phyloP scores from a whole-genome alignment of 2,113 vertebrate species.

The Numida meleagris region DNA sequence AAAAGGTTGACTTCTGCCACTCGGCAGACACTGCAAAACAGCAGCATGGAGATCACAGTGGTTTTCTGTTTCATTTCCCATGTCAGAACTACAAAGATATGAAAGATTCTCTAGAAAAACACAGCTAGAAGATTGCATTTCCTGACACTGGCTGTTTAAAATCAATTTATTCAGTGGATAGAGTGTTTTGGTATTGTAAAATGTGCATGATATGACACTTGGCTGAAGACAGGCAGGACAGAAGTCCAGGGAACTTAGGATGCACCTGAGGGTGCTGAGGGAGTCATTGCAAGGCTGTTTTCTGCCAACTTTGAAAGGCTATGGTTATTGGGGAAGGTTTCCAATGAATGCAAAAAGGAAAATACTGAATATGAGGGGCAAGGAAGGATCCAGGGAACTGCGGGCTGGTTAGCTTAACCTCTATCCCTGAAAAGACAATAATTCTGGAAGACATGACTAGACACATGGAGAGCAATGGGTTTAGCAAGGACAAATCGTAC shows the following conservation, averaged over 20 bases:
- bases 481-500: neutral
- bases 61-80: neutral
- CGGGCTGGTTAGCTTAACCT: neutral
- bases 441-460: neutral
- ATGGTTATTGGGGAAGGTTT: rapidly evolving
- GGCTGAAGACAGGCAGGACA: neutral
- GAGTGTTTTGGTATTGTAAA: neutral
- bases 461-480: neutral
- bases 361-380: neutral
- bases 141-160: neutral
- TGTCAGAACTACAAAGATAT: neutral
- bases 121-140: neutral
- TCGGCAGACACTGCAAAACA: neutral
- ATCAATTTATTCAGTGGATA: neutral
- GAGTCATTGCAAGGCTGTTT: neutral
- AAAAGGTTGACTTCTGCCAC: neutral
- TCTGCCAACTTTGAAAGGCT: neutral
- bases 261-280: neutral
- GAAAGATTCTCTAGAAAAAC: neutral
- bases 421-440: neutral
- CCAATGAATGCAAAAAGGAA: neutral
- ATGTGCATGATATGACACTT: rapidly evolving
- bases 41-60: neutral
- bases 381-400: neutral
- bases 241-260: neutral